Conservation (phyloP, 2,888 invertebrate genomes). For the Mactromeris polynyma region DNA sequence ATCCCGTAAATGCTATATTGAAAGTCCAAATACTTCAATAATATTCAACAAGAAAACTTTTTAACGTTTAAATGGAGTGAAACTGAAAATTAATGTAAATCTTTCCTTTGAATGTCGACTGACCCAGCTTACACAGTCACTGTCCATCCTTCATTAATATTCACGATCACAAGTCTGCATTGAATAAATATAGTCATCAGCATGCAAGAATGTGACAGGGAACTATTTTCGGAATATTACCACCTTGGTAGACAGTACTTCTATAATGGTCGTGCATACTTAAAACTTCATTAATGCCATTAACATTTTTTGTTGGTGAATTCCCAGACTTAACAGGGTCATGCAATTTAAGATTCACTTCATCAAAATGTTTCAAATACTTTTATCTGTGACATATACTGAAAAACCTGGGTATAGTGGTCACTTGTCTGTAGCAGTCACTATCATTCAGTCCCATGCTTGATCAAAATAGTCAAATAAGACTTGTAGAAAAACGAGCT, state of each 20-base stretch:
- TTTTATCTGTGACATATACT: neutral
- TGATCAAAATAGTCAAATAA: neutral
- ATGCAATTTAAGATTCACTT: neutral
- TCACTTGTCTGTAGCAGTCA: neutral
- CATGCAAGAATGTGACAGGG: conserved; percentile 43
- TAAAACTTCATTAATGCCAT: conserved; percentile 37
- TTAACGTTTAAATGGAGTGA: neutral
- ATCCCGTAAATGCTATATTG: neutral
- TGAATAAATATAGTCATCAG: conserved; percentile 21
- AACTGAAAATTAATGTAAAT: neutral
- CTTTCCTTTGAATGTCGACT: conserved; percentile 20
- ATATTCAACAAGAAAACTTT: neutral
- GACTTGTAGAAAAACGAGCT: neutral
- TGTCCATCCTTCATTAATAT: conserved; percentile 48
- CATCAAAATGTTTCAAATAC: conserved; percentile 14
- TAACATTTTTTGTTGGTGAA: conserved; percentile 29
- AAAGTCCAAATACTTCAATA: neutral
- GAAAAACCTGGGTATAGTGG: neutral
- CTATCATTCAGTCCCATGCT: neutral
- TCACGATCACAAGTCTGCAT: conserved; percentile 15
- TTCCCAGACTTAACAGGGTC: neutral
- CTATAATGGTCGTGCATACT: conserved; percentile 32
- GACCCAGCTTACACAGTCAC: conserved; percentile 41
- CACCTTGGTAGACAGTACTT: conserved; percentile 7
- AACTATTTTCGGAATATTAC: conserved; percentile 26